Conservation (phyloP, 1,140 invertebrate genomes). For the Leucophenga varia region DNA sequence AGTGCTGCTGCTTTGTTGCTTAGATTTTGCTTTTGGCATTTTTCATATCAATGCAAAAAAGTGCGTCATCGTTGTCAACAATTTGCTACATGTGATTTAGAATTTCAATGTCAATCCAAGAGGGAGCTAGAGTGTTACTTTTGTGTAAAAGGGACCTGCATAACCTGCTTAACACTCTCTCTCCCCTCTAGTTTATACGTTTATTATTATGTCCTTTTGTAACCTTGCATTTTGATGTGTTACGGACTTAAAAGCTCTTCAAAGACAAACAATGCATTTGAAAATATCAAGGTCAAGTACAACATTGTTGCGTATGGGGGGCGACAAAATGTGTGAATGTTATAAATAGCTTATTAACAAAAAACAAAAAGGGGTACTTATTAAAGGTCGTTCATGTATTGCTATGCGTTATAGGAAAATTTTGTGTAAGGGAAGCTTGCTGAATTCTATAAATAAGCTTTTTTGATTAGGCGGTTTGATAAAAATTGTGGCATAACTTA, state of each 20-base stretch:
- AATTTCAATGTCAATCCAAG: conserved; percentile 45
- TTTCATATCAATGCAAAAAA: conserved; percentile 17
- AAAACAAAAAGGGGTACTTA: too few species aligned
- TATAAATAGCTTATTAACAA: too few species aligned
- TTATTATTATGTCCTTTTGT: too few species aligned
- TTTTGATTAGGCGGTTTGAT: too few species aligned
- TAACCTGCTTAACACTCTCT: background rate
- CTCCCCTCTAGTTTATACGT: conserved; percentile 22
- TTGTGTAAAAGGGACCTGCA: background rate
- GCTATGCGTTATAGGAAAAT: too few species aligned
- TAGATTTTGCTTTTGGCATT: conserved; percentile 6
- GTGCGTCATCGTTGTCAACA: conserved; percentile 46
- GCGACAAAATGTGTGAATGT: too few species aligned
- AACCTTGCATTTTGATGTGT: conserved; percentile 43
- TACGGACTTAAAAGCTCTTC: conserved; percentile 16
- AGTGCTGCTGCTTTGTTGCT: too few species aligned
- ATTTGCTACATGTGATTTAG: conserved; percentile 45
- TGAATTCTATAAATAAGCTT: too few species aligned
- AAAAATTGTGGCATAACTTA: too few species aligned
- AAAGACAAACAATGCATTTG: conserved; percentile 43
- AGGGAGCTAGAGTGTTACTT: background rate
- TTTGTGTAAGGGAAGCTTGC: too few species aligned
- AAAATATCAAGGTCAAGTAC: conserved; percentile 54
- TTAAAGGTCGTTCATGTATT: too few species aligned
- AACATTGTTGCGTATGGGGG: conserved; percentile 7